phyloP scores from a whole-genome alignment of 2,113 vertebrate genomes.

The Benthochromis sp. region DNA sequence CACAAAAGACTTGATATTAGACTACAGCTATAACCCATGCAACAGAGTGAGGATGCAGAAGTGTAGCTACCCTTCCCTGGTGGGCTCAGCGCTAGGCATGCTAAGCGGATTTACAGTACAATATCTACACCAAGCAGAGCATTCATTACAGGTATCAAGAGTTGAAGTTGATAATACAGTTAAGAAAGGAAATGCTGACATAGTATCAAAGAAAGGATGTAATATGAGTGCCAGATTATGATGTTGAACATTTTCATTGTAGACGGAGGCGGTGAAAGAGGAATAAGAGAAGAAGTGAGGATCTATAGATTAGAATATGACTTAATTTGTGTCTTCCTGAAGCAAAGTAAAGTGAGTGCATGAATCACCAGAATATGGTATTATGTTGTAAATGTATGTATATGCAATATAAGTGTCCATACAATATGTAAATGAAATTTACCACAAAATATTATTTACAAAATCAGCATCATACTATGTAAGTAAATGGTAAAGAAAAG shows the following conservation, averaged over 20 bases:
- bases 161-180: slow-evolving; percentile 33
- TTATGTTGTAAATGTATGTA: background rate
- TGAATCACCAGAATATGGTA: background rate
- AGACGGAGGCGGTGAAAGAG: background rate
- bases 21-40: background rate
- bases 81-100: background rate
- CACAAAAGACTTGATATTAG: background rate
- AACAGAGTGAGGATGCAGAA: background rate
- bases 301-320: background rate
- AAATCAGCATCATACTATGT: background rate
- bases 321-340: background rate
- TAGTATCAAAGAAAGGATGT: background rate
- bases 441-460: background rate
- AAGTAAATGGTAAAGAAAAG: background rate
- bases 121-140: slow-evolving; percentile 49
- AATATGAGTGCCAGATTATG: slow-evolving; percentile 21
- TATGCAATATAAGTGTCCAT: background rate
- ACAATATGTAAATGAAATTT: slow-evolving; percentile 14
- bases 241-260: background rate
- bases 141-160: slow-evolving; percentile 54
- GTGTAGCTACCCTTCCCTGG: background rate
- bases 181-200: slow-evolving; percentile 45
- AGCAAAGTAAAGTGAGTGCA: background rate
- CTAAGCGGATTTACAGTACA: slow-evolving; percentile 53
- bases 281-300: background rate